phyloP scores from a whole-genome alignment of 2,113 vertebrate genomes.

The Channa maculata region DNA sequence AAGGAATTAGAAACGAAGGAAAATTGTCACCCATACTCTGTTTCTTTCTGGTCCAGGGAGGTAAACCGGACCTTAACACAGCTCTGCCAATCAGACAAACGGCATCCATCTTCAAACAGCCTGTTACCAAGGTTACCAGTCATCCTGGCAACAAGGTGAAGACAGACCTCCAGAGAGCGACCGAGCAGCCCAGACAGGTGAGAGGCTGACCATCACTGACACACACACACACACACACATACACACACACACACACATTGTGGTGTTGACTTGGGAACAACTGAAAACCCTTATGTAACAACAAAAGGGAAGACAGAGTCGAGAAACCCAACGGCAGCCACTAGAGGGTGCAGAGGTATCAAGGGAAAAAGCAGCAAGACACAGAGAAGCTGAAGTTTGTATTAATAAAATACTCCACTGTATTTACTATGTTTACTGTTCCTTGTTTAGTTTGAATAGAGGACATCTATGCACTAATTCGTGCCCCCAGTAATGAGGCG shows the following conservation, averaged over 20 bases:
- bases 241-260: constrained; percentile 1
- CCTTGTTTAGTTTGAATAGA: too few species aligned
- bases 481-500: too few species aligned
- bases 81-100: constrained; percentile 92
- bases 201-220: background rate
- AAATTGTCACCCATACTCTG: constrained; percentile 3
- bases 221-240: constrained; percentile 8
- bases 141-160: constrained; percentile 92
- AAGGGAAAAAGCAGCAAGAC: background rate
- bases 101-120: constrained; percentile 94
- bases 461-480: too few species aligned
- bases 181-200: constrained; percentile 89
- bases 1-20: background rate
- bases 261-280: background rate
- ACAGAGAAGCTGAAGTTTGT: background rate
- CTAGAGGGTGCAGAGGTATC: constrained; percentile 27
- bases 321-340: background rate
- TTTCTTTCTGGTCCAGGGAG: constrained; percentile 62
- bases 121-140: constrained; percentile 92
- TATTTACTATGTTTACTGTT: too few species aligned
- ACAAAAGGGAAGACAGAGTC: background rate
- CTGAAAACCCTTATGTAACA: background rate
- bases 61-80: constrained; percentile 91
- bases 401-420: too few species aligned
- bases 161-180: constrained; percentile 86